These are phyloP conservation scores for Littorina saxatilis DNA, from an alignment of 1,140 invertebrate species.

Conservation along the genomic window DNA sequence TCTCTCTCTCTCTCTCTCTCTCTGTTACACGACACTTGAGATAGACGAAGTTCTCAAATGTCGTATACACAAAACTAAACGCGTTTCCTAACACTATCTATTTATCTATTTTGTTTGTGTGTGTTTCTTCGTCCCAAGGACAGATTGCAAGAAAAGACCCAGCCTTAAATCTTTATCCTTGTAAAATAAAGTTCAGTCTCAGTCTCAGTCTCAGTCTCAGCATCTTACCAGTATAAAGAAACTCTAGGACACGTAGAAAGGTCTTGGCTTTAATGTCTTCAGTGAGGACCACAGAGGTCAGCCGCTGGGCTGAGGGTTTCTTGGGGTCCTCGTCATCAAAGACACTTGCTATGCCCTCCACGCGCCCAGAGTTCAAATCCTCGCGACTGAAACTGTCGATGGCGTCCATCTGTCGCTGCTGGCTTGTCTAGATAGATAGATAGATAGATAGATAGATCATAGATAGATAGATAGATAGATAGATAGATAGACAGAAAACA, in stretches of 20 bases:
- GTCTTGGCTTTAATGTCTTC: constrained; percentile 60
- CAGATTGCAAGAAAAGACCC: too few species aligned
- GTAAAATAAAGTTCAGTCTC: too few species aligned
- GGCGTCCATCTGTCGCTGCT: constrained; percentile 57
- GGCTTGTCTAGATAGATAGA: constrained; percentile 50
- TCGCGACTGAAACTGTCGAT: constrained; percentile 53
- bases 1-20: too few species aligned
- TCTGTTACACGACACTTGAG: too few species aligned
- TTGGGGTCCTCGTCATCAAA: constrained; percentile 42
- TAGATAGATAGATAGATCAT: neutral
- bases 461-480: neutral
- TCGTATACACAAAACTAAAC: too few species aligned
- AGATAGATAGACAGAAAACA: neutral
- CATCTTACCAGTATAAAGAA: constrained; percentile 67
- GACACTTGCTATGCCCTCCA: constrained; percentile 58
- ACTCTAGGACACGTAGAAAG: constrained; percentile 67
- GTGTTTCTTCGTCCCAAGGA: too few species aligned
- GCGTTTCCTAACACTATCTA: too few species aligned
- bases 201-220: too few species aligned
- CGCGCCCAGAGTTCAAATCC: constrained; percentile 59
- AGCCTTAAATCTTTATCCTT: too few species aligned
- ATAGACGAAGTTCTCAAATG: too few species aligned
- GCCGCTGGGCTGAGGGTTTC: neutral
- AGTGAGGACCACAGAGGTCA: constrained; percentile 59
- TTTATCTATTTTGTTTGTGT: too few species aligned